Evolutionary conservation across 2,113 vertebrate species (phyloP), one percentile per base, ranked within the genome.

Genomic region (Otocyon megalotis): DNA sequence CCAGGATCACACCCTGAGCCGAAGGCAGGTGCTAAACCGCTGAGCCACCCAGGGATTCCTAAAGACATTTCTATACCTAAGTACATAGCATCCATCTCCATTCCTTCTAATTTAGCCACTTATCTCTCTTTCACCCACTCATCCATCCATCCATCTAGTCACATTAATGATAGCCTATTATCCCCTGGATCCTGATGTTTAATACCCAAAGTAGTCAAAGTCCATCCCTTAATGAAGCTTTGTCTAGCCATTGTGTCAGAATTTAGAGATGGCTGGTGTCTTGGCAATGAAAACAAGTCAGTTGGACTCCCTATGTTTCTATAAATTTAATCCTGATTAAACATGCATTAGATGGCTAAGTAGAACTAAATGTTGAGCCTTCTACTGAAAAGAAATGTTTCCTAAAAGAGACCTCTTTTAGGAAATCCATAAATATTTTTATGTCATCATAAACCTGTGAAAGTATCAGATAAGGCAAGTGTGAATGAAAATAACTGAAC

Each of bases 401-500:
- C 86, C 17, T 80, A 9, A 11, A 77, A 48, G 65, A 83, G 48
- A 60, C 9, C 90, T 0, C 58, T 83, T 93, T 63, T 43, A 43
- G 37, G 37, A 43, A 43, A 43, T 43, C 37, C 37, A 43, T 43
- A 43, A 43, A 43, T 43, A 43, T 43, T 43, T 43, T 43, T 43
- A 43, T 43, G 6, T 43, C 5, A 76, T 82, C 63, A 62, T 15
- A 82, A 62, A 69, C 16, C 35, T 86, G 9, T 60, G n/a, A 85
- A 74, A 82, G 84, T 50, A 22, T 95, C 32, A 92, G 5, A 54
- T 54, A 16, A 89, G 62, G 14, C 65, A 94, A 84, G 1, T 43
- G 58, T 86, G 81, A 86, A 92, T 90, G 26, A 84, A 94, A 95
- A 56, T 43, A 60, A 90, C 15, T 48, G 32, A 88, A 92, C 88